Conservation (phyloP, 2,888 invertebrate genomes). For the Lordiphosa fenestrarum region DNA sequence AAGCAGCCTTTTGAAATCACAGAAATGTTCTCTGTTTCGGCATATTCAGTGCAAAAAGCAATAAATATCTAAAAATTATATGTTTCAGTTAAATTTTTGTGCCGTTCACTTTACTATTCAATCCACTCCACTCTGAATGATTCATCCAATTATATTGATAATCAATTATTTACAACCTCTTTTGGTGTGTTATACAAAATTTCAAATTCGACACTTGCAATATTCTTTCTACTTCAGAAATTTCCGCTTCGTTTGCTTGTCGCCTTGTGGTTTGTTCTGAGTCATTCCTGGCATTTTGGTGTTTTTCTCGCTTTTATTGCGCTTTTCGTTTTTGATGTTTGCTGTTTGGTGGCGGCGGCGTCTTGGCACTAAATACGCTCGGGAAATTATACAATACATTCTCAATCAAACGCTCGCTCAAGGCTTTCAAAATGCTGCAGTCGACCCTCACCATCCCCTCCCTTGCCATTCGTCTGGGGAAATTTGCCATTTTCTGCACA, state of each 20-base stretch:
- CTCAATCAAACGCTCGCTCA: slow-evolving; percentile 77
- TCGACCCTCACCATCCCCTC: slow-evolving; percentile 6
- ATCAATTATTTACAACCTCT: too few species aligned
- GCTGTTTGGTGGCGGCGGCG: slow-evolving; percentile 39
- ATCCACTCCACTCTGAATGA: too few species aligned
- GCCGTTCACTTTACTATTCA: too few species aligned
- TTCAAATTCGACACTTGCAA: slow-evolving; percentile 30
- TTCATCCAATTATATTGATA: too few species aligned
- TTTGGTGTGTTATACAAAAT: slow-evolving; percentile 17
- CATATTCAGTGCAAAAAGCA: too few species aligned
- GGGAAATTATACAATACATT: slow-evolving; percentile 79
- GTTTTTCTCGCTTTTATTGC: slow-evolving; percentile 21
- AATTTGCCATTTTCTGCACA: slow-evolving; percentile 79
- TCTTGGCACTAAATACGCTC: slow-evolving; percentile 75
- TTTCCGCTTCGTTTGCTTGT: slow-evolving; percentile 39
- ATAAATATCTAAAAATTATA: too few species aligned
- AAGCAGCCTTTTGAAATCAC: too few species aligned
- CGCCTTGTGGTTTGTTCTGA: slow-evolving; percentile 5
- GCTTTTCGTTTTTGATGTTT: slow-evolving; percentile 16
- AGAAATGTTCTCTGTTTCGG: too few species aligned
- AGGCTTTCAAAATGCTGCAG: slow-evolving; percentile 59
- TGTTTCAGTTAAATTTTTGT: too few species aligned
- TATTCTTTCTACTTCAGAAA: slow-evolving; percentile 8
- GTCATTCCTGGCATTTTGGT: slow-evolving; percentile 8
- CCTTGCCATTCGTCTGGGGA: slow-evolving; percentile 71